Evolutionary conservation across 1,140 invertebrate species (phyloP).

Genomic region (Campodea augens): DNA sequence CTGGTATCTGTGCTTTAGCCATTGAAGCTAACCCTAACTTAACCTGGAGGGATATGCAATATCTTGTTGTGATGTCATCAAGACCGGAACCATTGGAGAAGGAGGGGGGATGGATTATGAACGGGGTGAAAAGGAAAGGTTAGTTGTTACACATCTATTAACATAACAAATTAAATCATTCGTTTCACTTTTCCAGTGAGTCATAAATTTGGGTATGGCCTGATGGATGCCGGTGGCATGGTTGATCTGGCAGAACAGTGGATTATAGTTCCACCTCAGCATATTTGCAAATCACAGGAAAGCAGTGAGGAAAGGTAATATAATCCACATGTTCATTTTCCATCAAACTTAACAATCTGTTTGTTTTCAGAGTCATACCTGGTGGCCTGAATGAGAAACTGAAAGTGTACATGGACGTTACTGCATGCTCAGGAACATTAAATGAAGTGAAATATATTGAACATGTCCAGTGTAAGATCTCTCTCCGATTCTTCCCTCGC

Average conservation of each 20-base stretch:
- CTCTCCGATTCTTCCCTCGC: constrained; percentile 67
- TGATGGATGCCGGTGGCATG: constrained; percentile 93
- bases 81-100: constrained; percentile 21
- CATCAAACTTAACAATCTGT: too few relatives aligned
- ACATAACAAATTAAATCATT: too few relatives aligned
- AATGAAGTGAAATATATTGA: constrained; percentile 78
- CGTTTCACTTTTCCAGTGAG: constrained; percentile 38
- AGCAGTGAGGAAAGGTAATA: constrained; percentile 49
- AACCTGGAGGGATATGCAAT: constrained; percentile 43
- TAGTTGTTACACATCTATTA: too few relatives aligned
- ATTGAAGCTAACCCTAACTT: constrained; percentile 38
- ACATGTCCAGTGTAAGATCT: constrained; percentile 83
- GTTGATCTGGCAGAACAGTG: constrained; percentile 79
- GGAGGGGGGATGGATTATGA: constrained; percentile 30
- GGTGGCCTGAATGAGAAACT: constrained; percentile 6
- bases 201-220: constrained; percentile 91
- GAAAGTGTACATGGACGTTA: constrained; percentile 59
- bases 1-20: constrained; percentile 40
- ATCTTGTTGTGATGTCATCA: constrained; percentile 37
- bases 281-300: constrained; percentile 83
- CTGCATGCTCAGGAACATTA: constrained; percentile 60
- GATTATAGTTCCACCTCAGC: constrained; percentile 85
- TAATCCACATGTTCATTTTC: too few relatives aligned
- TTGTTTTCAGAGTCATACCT: background rate
- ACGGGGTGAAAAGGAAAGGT: constrained; percentile 31